Evolutionary conservation across 2,888 invertebrate species (phyloP).

Genomic region (Agonopterix arenella): DNA sequence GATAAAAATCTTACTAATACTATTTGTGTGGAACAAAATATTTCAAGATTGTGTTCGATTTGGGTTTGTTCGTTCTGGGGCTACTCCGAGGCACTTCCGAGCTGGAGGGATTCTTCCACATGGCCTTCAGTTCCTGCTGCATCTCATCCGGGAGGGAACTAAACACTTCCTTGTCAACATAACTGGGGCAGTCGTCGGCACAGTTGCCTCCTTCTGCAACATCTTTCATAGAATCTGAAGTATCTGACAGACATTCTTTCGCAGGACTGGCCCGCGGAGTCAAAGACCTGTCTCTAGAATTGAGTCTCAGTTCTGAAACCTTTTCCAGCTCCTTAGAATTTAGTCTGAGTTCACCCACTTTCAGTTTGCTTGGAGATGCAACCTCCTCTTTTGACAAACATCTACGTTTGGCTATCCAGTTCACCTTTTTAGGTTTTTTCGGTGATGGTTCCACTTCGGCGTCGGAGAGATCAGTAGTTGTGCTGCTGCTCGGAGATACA

Average conservation of each 20-base stretch:
- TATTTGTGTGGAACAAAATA: conserved; percentile 83
- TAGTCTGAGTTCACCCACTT: conserved; percentile 80
- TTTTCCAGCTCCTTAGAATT: conserved; percentile 80
- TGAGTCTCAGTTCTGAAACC: conserved; percentile 64
- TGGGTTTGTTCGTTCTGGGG: conserved; percentile 73
- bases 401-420: conserved; percentile 68
- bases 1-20: conserved; percentile 71
- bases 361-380: conserved; percentile 82
- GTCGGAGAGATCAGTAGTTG: conserved; percentile 79
- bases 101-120: conserved; percentile 77
- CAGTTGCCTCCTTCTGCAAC: conserved; percentile 51
- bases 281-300: conserved; percentile 60
- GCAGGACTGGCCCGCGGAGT: conserved; percentile 68
- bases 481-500: conserved; percentile 65
- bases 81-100: conserved; percentile 58
- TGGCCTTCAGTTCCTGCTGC: conserved; percentile 83
- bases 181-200: conserved; percentile 79
- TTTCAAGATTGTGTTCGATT: conserved; percentile 80
- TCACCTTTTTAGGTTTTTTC: conserved; percentile 80
- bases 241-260: conserved; percentile 57
- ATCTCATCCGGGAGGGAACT: conserved; percentile 83
- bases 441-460: conserved; percentile 85
- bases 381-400: conserved; percentile 71
- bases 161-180: conserved; percentile 82
- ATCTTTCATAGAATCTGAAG: conserved; percentile 60